Evolutionary conservation across 2,888 invertebrate genomes (phyloP), one percentile per base, ranked within the genome.

Genomic region (Patella ulyssiponensis): DNA sequence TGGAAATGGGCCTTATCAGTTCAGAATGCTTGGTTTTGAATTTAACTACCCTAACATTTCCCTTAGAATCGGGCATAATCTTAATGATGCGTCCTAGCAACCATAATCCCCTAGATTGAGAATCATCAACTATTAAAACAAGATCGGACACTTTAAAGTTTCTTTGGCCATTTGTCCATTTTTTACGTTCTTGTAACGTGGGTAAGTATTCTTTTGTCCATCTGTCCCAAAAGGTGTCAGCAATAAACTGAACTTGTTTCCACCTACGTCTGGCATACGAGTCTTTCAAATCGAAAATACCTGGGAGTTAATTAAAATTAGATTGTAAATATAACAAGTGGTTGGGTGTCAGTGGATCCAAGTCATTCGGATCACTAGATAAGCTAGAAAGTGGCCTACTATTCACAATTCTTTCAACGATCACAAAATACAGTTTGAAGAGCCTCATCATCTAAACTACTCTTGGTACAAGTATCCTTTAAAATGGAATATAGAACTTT

Each of bases 181-280:
- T 77, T 20, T 77, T 75, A 44, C 81, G 27, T 70, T 76, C 72
- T 33, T 81, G 81, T 7, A 78, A 71, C 12, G 51, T 7, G 3
- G 77, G 75, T 17, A 81, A 27, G 74, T 79, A 79, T 70, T 80
- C 76, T n/a, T 70, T 69, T 17, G 56, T 11, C 79, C 79, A 83
- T 33, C 79, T 58, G 14, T 53, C 64, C 81, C 82, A 81, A 64
- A 81, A 79, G 33, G 76, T 23, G 58, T 81, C 75, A 17, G 82
- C 75, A 23, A 82, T 12, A 69, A 81, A 82, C 56, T 83, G 83
- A 12, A 82, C 73, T 75, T 82, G 82, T 9, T 79, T 69, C 83
- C 83, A 83, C 54, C 77, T 75, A 14, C 82, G 70, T 54, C 72
- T 69, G 17, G 58, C 74, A 58, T 81, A 83, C 27, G 53, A 71